Base-by-base conservation (phyloP, 2,888 invertebrate species). In the Monoplex corrugatus region DNA sequence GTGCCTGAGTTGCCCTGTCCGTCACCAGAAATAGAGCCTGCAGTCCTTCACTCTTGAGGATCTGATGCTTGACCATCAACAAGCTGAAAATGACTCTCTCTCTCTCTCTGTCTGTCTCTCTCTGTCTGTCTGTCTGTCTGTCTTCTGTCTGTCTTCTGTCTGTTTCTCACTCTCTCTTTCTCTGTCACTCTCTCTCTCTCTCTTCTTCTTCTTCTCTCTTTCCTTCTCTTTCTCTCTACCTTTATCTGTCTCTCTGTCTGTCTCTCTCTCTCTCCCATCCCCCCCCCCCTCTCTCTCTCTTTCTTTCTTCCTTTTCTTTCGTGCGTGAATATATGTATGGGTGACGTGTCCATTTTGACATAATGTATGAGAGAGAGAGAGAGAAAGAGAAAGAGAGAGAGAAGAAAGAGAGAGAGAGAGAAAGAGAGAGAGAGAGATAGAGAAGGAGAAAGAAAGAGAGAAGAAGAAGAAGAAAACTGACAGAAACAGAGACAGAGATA, bases 41-140 rank as follows among this genome's bases (percentile, higher is more conserved):
- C 78, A 43, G 43, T 23, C 2, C 78, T 80, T 13, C 35, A 43
- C 6, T 38, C 23, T n/a, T 5, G 23, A 80, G 78, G 43, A 23
- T 28, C 78, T 23, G 28, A 38, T 80, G 78, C 78, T 80, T 80
- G 35, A 80, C 19, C 28, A 84, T 84, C 84, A 84, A 84, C 38
- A 32, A 43, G 45, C 23, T 83, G 32, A 84, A 45, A 84, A 50
- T 10, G 28, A 68, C 68, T 23, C 68, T 68, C 32, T 23, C 13
- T 23, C 68, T 68, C 68, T 8, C 68, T 68, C 10, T 68, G 28
- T 23, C 68, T 23, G n/a, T n/a, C n/a, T n/a, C n/a, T n/a, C n/a
- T n/a, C n/a, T n/a, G n/a, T n/a, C n/a, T n/a, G n/a, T n/a, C n/a
- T n/a, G n/a, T n/a, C 8, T 23, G 19, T 3, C 68, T 68, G 68